Evolutionary conservation across 1,140 invertebrate genomes (phyloP).

Genomic region (Trichogramma pretiosum): DNA sequence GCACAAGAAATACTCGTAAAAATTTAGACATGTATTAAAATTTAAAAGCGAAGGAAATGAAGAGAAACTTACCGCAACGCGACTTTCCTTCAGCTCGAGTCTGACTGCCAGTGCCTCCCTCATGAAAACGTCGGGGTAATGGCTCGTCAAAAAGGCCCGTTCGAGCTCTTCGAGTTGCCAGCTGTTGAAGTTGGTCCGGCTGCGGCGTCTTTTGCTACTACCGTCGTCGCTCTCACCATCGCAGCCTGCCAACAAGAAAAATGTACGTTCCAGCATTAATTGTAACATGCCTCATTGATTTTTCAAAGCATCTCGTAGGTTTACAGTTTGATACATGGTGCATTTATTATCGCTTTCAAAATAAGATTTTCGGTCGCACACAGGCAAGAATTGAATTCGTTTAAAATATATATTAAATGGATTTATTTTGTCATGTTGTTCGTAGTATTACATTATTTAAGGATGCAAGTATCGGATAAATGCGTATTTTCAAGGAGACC

Average conservation of each 20-base stretch:
- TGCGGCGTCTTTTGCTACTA: constrained; percentile 70
- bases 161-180: constrained; percentile 99
- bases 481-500: too few species aligned
- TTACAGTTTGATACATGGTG: too few species aligned
- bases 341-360: too few species aligned
- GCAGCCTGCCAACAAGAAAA: constrained; percentile 37
- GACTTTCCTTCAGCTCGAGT: constrained; percentile 92
- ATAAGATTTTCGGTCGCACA: too few species aligned
- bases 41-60: constrained; percentile 23
- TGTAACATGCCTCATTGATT: neutral
- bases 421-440: too few species aligned
- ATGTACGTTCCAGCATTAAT: neutral
- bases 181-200: constrained; percentile 95
- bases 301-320: too few species aligned
- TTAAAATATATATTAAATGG: too few species aligned
- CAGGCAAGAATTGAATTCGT: too few species aligned
- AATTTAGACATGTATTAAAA: constrained; percentile 3
- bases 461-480: too few species aligned
- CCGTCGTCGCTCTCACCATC: constrained; percentile 58
- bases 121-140: constrained; percentile 99
- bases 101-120: constrained; percentile 89
- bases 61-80: constrained; percentile 93
- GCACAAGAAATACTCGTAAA: too few species aligned
- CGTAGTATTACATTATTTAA: too few species aligned
- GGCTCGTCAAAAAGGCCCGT: constrained; percentile 87